Base-by-base conservation (phyloP, 2,888 invertebrate genomes). In the Exephanes ischioxanthus region DNA sequence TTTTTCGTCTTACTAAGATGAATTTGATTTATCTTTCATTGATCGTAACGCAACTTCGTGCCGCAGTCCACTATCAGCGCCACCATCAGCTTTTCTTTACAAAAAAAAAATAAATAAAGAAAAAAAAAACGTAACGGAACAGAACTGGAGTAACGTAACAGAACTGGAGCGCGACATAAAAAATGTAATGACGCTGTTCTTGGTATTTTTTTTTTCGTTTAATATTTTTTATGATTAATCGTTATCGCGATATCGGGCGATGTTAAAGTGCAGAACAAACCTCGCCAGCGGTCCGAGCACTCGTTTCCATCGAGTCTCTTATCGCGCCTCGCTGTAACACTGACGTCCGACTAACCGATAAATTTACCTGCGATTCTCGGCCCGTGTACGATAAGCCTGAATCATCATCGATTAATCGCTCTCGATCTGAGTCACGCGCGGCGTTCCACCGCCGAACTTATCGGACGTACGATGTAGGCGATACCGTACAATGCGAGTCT, bases 241-340 rank as follows among this genome's bases (percentile, higher is more conserved):
- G 48, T 53, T 72, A 68, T 48, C 41, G 41, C 72, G 33, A 78
- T 84, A 81, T 78, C 77, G 72, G 72, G 72, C 72, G 48, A 84
- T 53, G 79, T 84, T 80, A 76, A 76, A 84, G 83, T 84, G 83
- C 71, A 84, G 71, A 80, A 80, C 45, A 84, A 84, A 84, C 80
- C 45, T 72, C 61, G 55, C 55, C 22, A 37, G 63, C 45, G 63
- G 51, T 41, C 72, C 53, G 61, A 66, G 33, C 68, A 41, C 77
- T 78, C 84, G 73, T 45, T 68, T 81, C 68, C 48, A 48, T 45
- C 51, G 37, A 45, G n/a, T 66, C 73, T 19, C 22, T 51, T 72
- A 22, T 61, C 78, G 67, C 33, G 37, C 22, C 37, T 71, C 68
- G 26, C 71, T 53, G 55, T 22, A 58, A 61, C 73, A 16, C 37